Evolutionary conservation across 2,113 vertebrate species (phyloP).

Genomic region (Clupea harengus): DNA sequence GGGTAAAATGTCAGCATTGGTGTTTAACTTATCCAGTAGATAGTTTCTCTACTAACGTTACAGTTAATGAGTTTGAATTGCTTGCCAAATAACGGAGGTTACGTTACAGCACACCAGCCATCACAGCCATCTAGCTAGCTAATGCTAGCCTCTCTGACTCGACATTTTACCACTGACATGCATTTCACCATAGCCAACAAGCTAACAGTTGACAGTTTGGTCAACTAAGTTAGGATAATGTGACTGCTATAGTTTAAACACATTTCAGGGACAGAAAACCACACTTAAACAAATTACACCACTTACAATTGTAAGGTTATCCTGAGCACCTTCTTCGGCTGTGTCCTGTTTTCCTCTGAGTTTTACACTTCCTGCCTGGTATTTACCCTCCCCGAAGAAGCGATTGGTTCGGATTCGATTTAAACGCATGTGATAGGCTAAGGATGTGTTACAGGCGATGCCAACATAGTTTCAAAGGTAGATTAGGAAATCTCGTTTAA

Average conservation of each 20-base stretch:
- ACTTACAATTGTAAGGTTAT: not conserved
- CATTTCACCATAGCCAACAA: not conserved
- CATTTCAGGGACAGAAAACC: not conserved
- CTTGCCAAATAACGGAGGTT: not conserved
- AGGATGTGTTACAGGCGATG: not conserved
- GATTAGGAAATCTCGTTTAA: no score
- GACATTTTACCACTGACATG: not conserved
- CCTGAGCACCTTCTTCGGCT: not conserved
- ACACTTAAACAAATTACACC: not conserved
- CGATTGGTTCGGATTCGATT: not conserved
- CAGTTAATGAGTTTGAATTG: not conserved
- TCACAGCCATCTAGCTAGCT: not conserved
- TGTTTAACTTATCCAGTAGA: not conserved
- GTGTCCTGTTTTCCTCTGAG: not conserved
- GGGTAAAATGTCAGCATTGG: not conserved
- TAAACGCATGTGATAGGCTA: not conserved
- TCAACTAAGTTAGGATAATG: not conserved
- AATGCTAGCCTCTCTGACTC: constrained; percentile 11
- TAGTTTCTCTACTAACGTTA: not conserved
- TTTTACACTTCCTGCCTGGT: not conserved
- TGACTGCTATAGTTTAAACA: not conserved
- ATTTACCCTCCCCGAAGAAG: not conserved
- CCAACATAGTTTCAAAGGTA: no score
- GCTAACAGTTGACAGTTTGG: not conserved
- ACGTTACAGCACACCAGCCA: not conserved